Evolutionary conservation across 2,888 invertebrate genomes (phyloP), one percentile per base, ranked within the genome.

Genomic region (Mesorhabditis sp.): DNA sequence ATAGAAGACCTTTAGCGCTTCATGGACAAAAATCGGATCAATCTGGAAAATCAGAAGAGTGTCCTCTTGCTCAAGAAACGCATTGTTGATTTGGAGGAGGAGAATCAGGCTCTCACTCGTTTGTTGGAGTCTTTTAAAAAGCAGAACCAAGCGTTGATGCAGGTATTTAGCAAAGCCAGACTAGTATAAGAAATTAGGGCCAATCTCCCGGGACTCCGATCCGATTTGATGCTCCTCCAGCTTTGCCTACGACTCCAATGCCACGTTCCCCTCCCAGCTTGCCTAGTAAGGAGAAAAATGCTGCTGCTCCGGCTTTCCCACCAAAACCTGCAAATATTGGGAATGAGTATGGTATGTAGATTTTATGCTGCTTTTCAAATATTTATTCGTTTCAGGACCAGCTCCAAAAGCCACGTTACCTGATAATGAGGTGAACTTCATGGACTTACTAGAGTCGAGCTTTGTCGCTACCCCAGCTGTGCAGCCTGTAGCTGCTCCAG

Each of bases 21-120:
- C 68, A 89, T 96, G 84, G 95, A 94, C 86, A 93, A 93, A 74
- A 93, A 93, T 69, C 93, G 93, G 71, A 92, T 92, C 86, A 93
- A 93, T 86, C 88, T 93, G 72, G 95, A 95, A 86, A 89, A 92
- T 75, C 92, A 92, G 86, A 92, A 94, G 86, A 89, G 91, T 79
- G 89, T 90, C 70, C 90, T 91, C 87, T 86, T 91, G 5, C 90
- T 94, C 68, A 93, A 94, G 83, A 91, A 93, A 82, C 92, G 92
- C 86, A 92, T 95, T 76, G 92, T 92, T 84, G 91, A 91, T 81
- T 87, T 95, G 80, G 94, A 95, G 87, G 89, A 91, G 78, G 94
- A 95, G 85, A 92, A 93, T 87, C 90, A 91, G 44, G 15, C 66
- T 4, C 44, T 43, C 3, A 13, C 13, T 15, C 44, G 44, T 13